A percentile compares a stretch with the other conserved stretches of the same genome.
phyloP scores from a whole-genome alignment of 2,797 vertebrate genomes.

The Acipenser ruthenus region DNA sequence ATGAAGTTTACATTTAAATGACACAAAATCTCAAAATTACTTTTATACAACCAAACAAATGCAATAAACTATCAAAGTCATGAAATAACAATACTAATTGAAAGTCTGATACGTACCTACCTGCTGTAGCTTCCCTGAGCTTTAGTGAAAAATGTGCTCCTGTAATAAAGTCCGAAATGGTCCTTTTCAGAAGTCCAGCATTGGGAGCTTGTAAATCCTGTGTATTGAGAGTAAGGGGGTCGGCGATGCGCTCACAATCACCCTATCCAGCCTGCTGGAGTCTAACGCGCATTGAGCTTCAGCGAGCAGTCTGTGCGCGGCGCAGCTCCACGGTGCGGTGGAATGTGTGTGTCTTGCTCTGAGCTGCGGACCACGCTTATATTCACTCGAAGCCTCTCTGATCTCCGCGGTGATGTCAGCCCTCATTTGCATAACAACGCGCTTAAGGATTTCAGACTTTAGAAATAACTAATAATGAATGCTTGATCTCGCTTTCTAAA shows the following conservation, averaged over 20 bases:
- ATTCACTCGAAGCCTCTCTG: conserved; percentile 64
- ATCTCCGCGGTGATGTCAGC: conserved; percentile 80
- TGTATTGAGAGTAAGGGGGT: conserved; percentile 24
- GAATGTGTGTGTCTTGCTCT: conserved; percentile 37
- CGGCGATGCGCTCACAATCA: conserved; percentile 51
- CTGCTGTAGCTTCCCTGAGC: too few species aligned
- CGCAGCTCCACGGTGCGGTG: conserved; percentile 22
- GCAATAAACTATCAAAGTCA: too few species aligned
- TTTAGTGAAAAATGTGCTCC: too few species aligned
- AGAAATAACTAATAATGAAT: conserved; percentile 23
- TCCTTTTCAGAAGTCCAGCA: conserved; percentile 41
- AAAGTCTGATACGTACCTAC: too few species aligned
- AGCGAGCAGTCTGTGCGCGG: background rate
- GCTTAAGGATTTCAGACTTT: conserved; percentile 27
- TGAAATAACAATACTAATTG: too few species aligned
- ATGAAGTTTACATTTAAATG: too few species aligned
- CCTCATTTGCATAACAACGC: conserved; percentile 81
- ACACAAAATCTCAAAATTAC: too few species aligned
- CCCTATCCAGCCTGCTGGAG: conserved; percentile 30
- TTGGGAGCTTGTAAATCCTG: conserved; percentile 51
- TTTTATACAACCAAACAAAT: too few species aligned
- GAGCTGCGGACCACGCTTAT: conserved; percentile 44
- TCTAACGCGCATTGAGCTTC: conserved; percentile 2
- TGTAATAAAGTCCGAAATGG: too few species aligned
- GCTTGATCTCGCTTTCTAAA: conserved; percentile 30